Percentiles rank a stretch among this genome's conserved stretches.
phyloP scores from a whole-genome alignment of 2,888 invertebrate species.

The Microdon myrmicae region DNA sequence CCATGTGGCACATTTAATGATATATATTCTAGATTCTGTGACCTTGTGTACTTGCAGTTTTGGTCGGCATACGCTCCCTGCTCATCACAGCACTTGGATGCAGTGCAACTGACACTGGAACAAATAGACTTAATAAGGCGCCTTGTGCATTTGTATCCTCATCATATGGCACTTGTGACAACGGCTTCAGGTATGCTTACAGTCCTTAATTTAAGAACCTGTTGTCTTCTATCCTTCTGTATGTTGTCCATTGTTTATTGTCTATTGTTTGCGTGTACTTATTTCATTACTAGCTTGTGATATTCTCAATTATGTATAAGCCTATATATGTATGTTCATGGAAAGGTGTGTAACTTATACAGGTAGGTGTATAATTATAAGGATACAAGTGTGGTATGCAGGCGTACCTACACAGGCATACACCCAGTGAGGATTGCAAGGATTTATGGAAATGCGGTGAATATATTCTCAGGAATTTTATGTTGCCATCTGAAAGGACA shows the following conservation, averaged over 20 bases:
- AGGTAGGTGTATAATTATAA: too few relatives aligned
- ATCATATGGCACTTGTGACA: constrained; percentile 80
- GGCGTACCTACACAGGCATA: too few relatives aligned
- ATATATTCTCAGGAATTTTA: constrained; percentile 41
- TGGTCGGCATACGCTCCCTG: constrained; percentile 90
- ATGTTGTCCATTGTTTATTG: constrained; percentile 6
- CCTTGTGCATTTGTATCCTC: constrained; percentile 81
- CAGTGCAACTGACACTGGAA: constrained; percentile 84
- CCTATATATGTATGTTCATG: too few relatives aligned
- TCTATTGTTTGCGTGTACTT: constrained; percentile 1
- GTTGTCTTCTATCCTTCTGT: constrained; percentile 3
- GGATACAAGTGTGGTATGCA: too few relatives aligned
- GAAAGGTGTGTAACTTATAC: too few relatives aligned
- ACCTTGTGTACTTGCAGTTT: constrained; percentile 72
- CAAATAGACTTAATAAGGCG: constrained; percentile 88
- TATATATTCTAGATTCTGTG: too few relatives aligned
- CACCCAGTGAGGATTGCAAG: constrained; percentile 22
- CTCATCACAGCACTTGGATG: constrained; percentile 83
- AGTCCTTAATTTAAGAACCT: constrained; percentile 16
- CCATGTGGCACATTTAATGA: too few relatives aligned
- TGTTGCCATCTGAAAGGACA: constrained; percentile 36
- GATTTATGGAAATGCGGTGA: constrained; percentile 44
- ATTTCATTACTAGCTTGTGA: too few relatives aligned
- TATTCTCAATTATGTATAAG: too few relatives aligned
- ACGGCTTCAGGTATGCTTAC: constrained; percentile 76